A percentile compares a stretch with the other conserved stretches of the same genome.
Conservation (phyloP, 2,888 invertebrate species). For the Amphimallon solstitiale region DNA sequence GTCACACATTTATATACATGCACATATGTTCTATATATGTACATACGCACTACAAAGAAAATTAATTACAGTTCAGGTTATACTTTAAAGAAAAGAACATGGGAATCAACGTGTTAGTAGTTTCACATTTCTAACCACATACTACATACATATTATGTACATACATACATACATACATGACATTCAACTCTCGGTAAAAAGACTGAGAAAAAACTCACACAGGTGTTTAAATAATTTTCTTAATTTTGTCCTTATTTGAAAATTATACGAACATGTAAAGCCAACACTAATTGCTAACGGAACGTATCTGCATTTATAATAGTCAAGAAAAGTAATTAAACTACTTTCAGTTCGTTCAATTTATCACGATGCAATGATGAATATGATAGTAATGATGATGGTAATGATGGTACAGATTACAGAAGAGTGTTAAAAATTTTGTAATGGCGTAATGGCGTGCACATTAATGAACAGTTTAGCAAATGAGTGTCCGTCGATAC, state of each 20-base stretch:
- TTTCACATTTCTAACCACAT: constrained; percentile 37
- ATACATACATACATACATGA: constrained; percentile 4
- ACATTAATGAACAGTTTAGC: no score
- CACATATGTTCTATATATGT: background rate
- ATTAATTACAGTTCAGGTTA: constrained; percentile 35
- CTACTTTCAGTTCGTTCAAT: constrained; percentile 37
- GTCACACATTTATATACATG: background rate
- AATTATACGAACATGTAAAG: constrained; percentile 33
- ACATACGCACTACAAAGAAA: constrained; percentile 24
- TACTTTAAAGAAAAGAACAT: constrained; percentile 28
- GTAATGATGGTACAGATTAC: no score
- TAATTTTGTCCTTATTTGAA: constrained; percentile 42
- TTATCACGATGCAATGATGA: constrained; percentile 18
- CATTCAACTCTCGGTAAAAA: constrained; percentile 17
- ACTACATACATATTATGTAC: background rate
- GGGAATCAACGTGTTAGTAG: constrained; percentile 34
- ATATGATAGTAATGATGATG: no score
- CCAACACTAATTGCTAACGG: constrained; percentile 39
- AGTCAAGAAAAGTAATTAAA: constrained; percentile 33
- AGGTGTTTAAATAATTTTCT: constrained; percentile 41
- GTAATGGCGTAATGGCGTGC: no score
- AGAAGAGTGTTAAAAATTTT: no score
- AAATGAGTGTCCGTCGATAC: no score
- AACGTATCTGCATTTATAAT: constrained; percentile 16
- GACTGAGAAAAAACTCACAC: constrained; percentile 26